Conservation (phyloP, 2,888 invertebrate species). For the Hyppa rectilinea region DNA sequence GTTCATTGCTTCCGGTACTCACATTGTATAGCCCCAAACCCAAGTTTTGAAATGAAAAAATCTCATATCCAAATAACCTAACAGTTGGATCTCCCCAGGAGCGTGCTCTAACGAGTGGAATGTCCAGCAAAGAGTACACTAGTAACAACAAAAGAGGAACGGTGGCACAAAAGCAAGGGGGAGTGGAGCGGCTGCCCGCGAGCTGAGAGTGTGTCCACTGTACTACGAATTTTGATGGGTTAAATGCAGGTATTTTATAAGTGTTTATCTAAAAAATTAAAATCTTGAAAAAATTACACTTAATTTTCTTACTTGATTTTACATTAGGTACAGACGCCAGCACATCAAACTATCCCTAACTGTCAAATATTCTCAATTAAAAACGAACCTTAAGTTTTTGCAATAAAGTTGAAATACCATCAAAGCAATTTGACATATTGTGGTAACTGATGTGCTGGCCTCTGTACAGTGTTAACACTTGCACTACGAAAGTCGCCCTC, state of each 20-base stretch:
- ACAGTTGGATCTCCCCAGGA: constrained; percentile 46
- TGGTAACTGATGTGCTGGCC: too few species aligned
- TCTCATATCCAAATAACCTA: constrained; percentile 5
- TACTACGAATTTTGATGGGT: constrained; percentile 19
- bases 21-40: not conserved
- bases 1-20: too few species aligned
- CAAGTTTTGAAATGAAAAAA: not conserved
- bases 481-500: too few species aligned
- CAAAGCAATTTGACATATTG: too few species aligned
- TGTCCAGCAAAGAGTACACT: constrained; percentile 64
- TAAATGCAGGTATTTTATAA: not conserved
- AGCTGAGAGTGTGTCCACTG: constrained; percentile 38
- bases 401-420: too few species aligned
- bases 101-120: constrained; percentile 61
- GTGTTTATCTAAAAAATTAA: not conserved
- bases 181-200: constrained; percentile 42
- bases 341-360: too few species aligned
- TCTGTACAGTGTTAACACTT: too few species aligned
- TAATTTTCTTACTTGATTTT: too few species aligned
- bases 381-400: too few species aligned
- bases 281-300: too few species aligned
- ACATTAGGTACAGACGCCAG: too few species aligned
- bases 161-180: constrained; percentile 65
- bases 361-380: too few species aligned
- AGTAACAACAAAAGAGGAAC: constrained; percentile 68